These are phyloP conservation scores for Matsumyia berberina DNA, from an alignment of 2,888 invertebrate species.

Conservation along the genomic window DNA sequence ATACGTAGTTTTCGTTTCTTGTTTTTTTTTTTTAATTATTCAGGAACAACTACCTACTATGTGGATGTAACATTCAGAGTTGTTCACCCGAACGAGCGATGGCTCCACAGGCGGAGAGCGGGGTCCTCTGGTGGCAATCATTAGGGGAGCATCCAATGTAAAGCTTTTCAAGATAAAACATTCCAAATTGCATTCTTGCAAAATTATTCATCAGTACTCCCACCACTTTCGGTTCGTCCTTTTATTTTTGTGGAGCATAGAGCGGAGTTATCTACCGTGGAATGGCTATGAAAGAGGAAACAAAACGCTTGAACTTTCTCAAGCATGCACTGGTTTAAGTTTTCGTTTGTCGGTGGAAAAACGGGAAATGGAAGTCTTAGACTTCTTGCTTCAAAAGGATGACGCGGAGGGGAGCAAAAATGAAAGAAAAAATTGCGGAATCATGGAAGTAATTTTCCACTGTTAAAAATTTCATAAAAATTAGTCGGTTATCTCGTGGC, in stretches of 20 bases:
- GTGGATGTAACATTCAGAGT: constrained; percentile 16
- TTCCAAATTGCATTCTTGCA: constrained; percentile 73
- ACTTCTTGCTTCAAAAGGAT: constrained; percentile 37
- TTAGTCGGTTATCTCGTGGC: constrained; percentile 63
- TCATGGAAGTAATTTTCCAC: constrained; percentile 63
- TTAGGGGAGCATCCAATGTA: constrained; percentile 49
- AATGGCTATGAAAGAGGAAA: constrained; percentile 37
- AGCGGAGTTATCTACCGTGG: constrained; percentile 28
- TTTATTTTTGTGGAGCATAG: constrained; percentile 19
- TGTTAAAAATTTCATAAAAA: constrained; percentile 70
- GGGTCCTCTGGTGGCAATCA: constrained; percentile 35
- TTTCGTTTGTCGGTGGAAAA: constrained; percentile 24
- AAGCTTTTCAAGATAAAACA: constrained; percentile 64
- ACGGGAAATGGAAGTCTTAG: constrained; percentile 24
- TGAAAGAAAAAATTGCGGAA: constrained; percentile 4
- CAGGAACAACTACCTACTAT: constrained; percentile 3
- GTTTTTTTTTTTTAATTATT: constrained; percentile 41
- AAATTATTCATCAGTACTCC: constrained; percentile 62
- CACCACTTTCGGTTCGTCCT: constrained; percentile 14
- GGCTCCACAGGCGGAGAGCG: neutral
- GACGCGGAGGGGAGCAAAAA: too few species aligned
- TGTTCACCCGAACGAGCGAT: constrained; percentile 21
- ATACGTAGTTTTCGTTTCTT: constrained; percentile 39
- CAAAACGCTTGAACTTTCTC: constrained; percentile 43
- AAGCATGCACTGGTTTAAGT: constrained; percentile 67